phyloP scores from a whole-genome alignment of 2,797 vertebrate species.

The Notolabrus celidotus region DNA sequence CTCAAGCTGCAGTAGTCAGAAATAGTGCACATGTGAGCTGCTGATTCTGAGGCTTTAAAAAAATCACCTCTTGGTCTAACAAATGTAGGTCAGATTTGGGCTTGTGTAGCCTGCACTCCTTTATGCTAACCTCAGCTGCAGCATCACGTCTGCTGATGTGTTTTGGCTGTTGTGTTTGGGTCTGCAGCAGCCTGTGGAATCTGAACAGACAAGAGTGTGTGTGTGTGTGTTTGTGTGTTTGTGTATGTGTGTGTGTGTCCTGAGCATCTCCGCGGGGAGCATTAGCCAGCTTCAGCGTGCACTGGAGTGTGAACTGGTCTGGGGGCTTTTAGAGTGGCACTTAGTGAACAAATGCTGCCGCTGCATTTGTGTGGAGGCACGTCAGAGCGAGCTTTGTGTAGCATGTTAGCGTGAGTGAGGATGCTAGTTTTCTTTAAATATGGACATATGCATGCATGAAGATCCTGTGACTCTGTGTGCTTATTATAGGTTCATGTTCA shows the following conservation, averaged over 20 bases:
- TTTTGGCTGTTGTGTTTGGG: constrained; percentile 11
- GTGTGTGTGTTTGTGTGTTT: constrained; percentile 22
- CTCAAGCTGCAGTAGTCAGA: too few relatives aligned
- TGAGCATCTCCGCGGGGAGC: constrained; percentile 51
- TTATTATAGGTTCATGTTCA: not conserved
- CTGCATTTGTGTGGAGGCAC: constrained; percentile 31
- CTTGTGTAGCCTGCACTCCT: too few relatives aligned
- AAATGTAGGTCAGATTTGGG: not conserved
- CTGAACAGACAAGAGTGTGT: constrained; percentile 11
- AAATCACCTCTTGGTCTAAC: not conserved
- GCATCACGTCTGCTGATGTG: constrained; percentile 7
- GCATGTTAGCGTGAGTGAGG: not conserved
- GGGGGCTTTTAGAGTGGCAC: constrained; percentile 61
- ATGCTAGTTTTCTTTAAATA: not conserved
- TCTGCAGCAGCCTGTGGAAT: constrained; percentile 16
- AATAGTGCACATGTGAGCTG: too few relatives aligned
- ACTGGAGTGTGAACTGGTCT: constrained; percentile 62
- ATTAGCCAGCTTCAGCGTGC: constrained; percentile 39
- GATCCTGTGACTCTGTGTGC: constrained; percentile 1
- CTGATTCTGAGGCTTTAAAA: too few relatives aligned
- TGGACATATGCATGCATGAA: constrained; percentile 25
- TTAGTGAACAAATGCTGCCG: constrained; percentile 45
- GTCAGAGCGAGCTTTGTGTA: not conserved
- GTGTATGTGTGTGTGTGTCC: constrained; percentile 21
- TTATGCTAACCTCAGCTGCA: constrained; percentile 8